Evolutionary conservation across 2,888 invertebrate genomes (phyloP), one percentile per base, ranked within the genome.

Genomic region (Encarsia formosa): DNA sequence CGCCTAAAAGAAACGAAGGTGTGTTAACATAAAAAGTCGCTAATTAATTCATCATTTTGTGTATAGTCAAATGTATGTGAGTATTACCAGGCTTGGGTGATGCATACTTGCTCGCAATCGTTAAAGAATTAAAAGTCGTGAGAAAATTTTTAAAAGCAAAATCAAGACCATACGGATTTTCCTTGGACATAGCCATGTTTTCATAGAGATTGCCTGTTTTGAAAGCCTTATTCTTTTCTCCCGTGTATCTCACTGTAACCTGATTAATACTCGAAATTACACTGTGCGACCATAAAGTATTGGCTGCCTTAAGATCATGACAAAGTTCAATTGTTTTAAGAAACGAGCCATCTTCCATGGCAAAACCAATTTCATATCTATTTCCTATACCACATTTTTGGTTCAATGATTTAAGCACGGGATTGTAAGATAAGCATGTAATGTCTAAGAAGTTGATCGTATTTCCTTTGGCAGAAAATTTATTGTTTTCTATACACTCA

Each of bases 261-360:
- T 5, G n/a, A 13, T 34, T 13, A 15, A 15, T 5, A 5, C 5
- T 6, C 16, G 5, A 13, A 13, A 34, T 34, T n/a, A 34, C 34
- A 5, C 8, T 9, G 34, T 34, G 34, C 6, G 34, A 9, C 34
- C 34, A 34, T n/a, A 34, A 15, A 5, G 34, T 34, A 9, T 34
- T 34, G 34, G 34, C 34, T 15, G 9, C n/a, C 9, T 34, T 11
- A 22, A 13, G 6, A 13, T 39, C n/a, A 59, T 80, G 83, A 65
- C 84, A 84, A 1, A 81, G 74, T 59, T 73, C 75, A 59, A 78
- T 78, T 2, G 49, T 52, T 13, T 19, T 38, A 1, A 56, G 13
- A n/a, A 56, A 56, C 5, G 32, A 23, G 1, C 11, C 16, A 2
- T 42, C 29, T 0, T 23, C 40, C 4, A 56, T n/a, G 2, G 49